Evolutionary conservation across 2,797 vertebrate species (phyloP).

Genomic region (Microctenopoma steveboyesi): DNA sequence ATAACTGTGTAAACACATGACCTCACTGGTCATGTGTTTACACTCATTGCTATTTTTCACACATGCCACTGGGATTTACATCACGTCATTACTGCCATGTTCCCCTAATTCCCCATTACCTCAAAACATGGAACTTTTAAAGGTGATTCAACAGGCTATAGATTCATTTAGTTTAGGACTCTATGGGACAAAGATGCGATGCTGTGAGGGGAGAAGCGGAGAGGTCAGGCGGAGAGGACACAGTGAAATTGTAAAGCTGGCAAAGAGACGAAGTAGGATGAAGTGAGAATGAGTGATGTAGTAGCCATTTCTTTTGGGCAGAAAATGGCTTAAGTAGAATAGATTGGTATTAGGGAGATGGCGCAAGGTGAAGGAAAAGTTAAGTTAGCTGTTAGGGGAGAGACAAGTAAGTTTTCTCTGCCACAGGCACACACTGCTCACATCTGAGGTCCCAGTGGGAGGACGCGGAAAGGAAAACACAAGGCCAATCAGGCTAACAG

Average conservation of each 20-base stretch:
- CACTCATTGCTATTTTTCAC: conserved; percentile 72
- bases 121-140: conserved; percentile 61
- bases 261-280: conserved; percentile 11
- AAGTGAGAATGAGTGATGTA: conserved; percentile 48
- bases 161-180: conserved; percentile 70
- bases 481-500: conserved; percentile 76
- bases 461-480: conserved; percentile 68
- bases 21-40: conserved; percentile 74
- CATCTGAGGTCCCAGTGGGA: conserved; percentile 73
- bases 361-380: conserved; percentile 30
- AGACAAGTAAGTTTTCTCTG: conserved; percentile 47
- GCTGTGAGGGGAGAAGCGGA: conserved; percentile 16
- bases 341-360: conserved; percentile 48
- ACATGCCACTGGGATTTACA: conserved; percentile 68
- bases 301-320: conserved; percentile 46
- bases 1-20: conserved; percentile 80
- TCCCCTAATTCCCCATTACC: conserved; percentile 68
- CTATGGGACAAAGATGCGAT: conserved; percentile 37
- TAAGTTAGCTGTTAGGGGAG: conserved; percentile 42
- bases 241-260: conserved; percentile 45
- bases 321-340: conserved; percentile 23
- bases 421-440: conserved; percentile 67
- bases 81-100: conserved; percentile 58
- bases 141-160: conserved; percentile 59
- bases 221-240: conserved; percentile 42